Evolutionary conservation across 92 coral and sea anemone species (phyloP).

Genomic region (Actinostola sp.): DNA sequence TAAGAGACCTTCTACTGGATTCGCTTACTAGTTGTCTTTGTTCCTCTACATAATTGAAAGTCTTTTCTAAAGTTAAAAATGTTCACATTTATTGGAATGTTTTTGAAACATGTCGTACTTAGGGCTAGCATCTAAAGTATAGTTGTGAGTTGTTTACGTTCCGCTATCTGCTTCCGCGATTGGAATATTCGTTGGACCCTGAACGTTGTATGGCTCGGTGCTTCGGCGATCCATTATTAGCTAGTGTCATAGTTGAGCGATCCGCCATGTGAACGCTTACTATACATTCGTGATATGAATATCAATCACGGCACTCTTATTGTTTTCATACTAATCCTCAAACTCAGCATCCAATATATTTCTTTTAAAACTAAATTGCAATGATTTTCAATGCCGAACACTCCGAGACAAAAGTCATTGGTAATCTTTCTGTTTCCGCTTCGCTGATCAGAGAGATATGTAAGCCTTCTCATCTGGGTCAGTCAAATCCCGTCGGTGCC

Average conservation of each 20-base stretch:
- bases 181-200: not conserved
- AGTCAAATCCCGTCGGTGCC: not conserved
- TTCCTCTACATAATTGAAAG: not conserved
- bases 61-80: too few species aligned
- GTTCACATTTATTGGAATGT: too few species aligned
- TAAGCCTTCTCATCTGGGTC: not conserved
- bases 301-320: too few species aligned
- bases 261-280: too few species aligned
- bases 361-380: slow-evolving; percentile 11
- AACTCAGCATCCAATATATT: too few species aligned
- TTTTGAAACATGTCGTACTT: too few species aligned
- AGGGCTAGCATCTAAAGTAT: too few species aligned
- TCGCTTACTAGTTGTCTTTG: not conserved
- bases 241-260: slow-evolving; percentile 1
- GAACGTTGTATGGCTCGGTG: not conserved
- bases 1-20: not conserved
- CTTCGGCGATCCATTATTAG: too few species aligned
- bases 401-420: not conserved
- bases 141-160: slow-evolving; percentile 8
- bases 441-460: slow-evolving; percentile 1
- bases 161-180: not conserved
- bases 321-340: not conserved
- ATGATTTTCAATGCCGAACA: slow-evolving; percentile 2
- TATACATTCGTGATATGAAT: too few species aligned
- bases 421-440: slow-evolving; percentile 23